phyloP scores from a whole-genome alignment of 2,797 vertebrate genomes.

The Euthynnus affinis region DNA sequence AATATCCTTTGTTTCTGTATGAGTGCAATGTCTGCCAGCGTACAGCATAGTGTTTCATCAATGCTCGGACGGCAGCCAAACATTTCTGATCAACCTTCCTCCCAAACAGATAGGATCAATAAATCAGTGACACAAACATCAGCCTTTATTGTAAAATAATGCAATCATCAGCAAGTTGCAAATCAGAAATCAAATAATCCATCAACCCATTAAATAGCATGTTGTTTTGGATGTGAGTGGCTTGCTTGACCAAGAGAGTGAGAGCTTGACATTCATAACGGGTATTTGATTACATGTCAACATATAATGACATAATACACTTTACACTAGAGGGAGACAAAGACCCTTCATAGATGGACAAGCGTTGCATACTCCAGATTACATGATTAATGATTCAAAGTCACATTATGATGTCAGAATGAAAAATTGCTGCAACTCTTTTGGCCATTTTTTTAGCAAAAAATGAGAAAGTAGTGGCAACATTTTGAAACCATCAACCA shows the following conservation, averaged over 20 bases:
- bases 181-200: not conserved
- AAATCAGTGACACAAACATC: slow-evolving; percentile 19
- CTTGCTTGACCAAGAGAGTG: not conserved
- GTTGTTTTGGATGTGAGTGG: not conserved
- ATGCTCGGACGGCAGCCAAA: not conserved
- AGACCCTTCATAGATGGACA: slow-evolving; percentile 70
- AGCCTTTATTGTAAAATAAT: not conserved
- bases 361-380: slow-evolving; percentile 13
- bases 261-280: not conserved
- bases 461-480: not conserved
- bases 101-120: slow-evolving; percentile 7
- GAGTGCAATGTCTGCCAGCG: slow-evolving; percentile 48
- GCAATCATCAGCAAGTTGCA: not conserved
- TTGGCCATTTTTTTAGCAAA: not conserved
- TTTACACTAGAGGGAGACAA: slow-evolving; percentile 86
- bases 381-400: slow-evolving; percentile 54
- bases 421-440: slow-evolving; percentile 9
- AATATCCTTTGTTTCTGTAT: slow-evolving; percentile 59
- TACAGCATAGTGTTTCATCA: slow-evolving; percentile 27
- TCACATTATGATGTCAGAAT: slow-evolving; percentile 24
- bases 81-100: slow-evolving; percentile 24
- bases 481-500: not conserved
- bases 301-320: slow-evolving; percentile 56
- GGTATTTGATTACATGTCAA: slow-evolving; percentile 50
- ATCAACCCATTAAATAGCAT: not conserved